Conservation (phyloP, 2,113 vertebrate genomes). For the Progne subis region DNA sequence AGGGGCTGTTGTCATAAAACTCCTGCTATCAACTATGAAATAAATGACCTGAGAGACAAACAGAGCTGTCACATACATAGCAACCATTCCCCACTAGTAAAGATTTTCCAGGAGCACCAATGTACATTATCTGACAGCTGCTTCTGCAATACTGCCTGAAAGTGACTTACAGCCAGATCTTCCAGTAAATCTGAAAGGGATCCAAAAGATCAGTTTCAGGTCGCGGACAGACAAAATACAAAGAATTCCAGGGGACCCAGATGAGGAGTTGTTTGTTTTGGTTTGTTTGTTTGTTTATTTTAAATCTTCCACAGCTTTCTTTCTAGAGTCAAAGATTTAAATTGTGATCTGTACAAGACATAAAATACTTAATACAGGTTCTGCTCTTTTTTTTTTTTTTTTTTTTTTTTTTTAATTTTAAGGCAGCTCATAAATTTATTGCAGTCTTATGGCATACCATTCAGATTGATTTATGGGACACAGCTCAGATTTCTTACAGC, state of each 20-base stretch:
- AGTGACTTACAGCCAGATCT: background rate
- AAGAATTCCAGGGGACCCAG: background rate
- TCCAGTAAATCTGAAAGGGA: background rate
- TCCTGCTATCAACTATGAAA: background rate
- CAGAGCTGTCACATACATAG: background rate
- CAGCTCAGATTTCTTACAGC: conserved; percentile 41
- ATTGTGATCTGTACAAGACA: background rate
- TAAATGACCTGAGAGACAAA: background rate
- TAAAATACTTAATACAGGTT: conserved; percentile 20
- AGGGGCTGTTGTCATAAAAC: background rate
- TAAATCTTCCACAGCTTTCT: background rate
- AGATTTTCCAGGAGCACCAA: background rate
- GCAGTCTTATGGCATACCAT: conserved; percentile 24
- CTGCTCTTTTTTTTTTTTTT: background rate
- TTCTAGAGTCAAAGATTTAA: background rate
- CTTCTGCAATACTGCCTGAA: background rate
- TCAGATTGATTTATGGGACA: conserved; percentile 57
- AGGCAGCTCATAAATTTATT: conserved; percentile 36
- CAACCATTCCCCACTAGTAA: background rate
- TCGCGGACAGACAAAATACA: background rate
- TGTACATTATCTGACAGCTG: background rate
- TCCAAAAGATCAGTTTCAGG: background rate
- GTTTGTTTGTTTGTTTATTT: background rate
- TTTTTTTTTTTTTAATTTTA: background rate
- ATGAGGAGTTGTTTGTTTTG: background rate